Base-by-base conservation (phyloP, 2,113 vertebrate genomes). In the Cynocephalus volans region DNA sequence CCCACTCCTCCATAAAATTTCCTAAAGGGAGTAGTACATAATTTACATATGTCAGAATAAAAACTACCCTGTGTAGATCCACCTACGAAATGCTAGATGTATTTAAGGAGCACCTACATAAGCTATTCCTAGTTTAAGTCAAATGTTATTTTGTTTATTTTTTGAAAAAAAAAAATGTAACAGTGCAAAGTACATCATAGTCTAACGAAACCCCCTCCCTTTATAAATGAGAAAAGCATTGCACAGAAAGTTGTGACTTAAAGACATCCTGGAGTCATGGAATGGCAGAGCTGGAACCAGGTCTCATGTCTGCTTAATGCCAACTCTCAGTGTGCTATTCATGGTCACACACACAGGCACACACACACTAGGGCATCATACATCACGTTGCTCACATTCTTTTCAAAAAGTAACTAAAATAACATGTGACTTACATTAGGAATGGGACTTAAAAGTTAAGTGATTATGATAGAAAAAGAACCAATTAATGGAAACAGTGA, bases 341-440 rank as follows among this genome's bases (percentile, higher is more conserved):
- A 50, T 23, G 31, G 5, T 33, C 8, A 58, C 10, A 67, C 36
- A 67, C 41, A 52, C 76, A 31, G 4, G 36, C 1, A 9, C 17
- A 45, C 33, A 56, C 5, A 10, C 2, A 4, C 23, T 15, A 33
- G 52, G 15, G 36, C 17, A 31, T 72, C 54, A 52, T 6, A 33
- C 6, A 58, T 72, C n/a, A 9, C 69, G 70, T n/a, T 54, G 54
- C 52, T 95, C 80, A 73, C 24, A 88, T 67, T 75, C 26, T 88
- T 88, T 94, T 64, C 58, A 72, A 92, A 89, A 89, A 94, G 48
- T 62, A 86, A 94, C 48, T 48, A 70, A 93, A 93, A 80, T 86
- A 65, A 45, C 41, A 67, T 31, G 19, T 81, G 76, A 70, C 14
- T 90, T 93, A 90, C 87, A 76, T 88, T 90, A 90, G 50, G 17